Conservation (phyloP, 2,797 vertebrate genomes). For the Ceyx erithaca region DNA sequence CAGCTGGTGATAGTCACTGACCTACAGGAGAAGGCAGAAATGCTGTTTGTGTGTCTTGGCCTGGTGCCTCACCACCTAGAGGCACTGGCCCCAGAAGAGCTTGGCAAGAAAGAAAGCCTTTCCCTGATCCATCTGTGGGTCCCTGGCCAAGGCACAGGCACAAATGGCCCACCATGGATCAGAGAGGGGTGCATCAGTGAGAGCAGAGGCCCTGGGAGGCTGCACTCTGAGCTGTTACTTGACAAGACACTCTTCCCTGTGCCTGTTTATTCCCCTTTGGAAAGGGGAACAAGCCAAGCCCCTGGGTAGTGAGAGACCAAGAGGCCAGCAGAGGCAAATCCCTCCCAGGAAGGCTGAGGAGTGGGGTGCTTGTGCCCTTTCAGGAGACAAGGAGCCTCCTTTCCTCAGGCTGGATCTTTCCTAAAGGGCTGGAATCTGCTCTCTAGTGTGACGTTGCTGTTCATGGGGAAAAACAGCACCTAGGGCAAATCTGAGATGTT, state of each 20-base stretch:
- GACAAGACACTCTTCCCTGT: not conserved
- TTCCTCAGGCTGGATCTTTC: not conserved
- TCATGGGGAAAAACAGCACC: not conserved
- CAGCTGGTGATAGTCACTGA: not conserved
- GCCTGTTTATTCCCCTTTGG: not conserved
- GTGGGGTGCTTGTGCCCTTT: not conserved
- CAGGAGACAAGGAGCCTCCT: not conserved
- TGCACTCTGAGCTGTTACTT: not conserved
- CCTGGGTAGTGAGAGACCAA: not conserved
- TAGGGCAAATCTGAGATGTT: not conserved
- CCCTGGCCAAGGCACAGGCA: not conserved
- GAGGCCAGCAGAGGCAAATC: not conserved
- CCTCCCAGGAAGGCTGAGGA: not conserved
- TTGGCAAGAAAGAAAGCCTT: conserved; percentile 36
- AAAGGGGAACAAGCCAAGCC: not conserved
- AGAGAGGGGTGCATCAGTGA: not conserved
- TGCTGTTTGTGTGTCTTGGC: conserved; percentile 46
- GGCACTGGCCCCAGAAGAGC: not conserved
- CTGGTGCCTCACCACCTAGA: conserved; percentile 22
- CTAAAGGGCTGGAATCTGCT: not conserved
- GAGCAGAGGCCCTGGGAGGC: not conserved
- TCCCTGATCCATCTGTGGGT: not conserved
- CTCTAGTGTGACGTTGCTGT: rapidly evolving
- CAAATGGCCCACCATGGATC: not conserved
- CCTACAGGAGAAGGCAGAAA: not conserved